Conservation (phyloP, 2,113 vertebrate species). For the Chascanopsetta lugubris region DNA sequence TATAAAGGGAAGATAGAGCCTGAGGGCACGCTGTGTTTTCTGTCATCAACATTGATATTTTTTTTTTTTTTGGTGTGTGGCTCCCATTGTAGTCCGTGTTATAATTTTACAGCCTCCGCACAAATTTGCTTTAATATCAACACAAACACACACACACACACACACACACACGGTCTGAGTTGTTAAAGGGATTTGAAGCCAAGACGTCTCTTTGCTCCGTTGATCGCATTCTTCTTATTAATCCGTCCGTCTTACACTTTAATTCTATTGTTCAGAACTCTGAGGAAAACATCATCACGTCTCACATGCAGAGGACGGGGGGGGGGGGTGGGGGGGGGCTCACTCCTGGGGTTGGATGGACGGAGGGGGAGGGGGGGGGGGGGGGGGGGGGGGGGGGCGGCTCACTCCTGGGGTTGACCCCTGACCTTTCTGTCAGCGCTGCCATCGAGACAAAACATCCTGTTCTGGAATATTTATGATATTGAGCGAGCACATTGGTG, state of each 20-base stretch:
- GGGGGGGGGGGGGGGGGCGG: too few species aligned
- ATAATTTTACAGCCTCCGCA: slow-evolving; percentile 5
- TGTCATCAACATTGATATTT: slow-evolving; percentile 31
- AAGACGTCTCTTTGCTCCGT: neutral
- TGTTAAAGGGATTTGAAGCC: slow-evolving; percentile 5
- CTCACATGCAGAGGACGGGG: slow-evolving; percentile 1
- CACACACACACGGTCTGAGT: neutral
- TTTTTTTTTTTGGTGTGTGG: too few species aligned
- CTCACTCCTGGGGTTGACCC: slow-evolving; percentile 26
- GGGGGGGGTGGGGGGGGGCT: too few species aligned
- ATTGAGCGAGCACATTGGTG: slow-evolving; percentile 29
- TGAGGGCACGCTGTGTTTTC: slow-evolving; percentile 12
- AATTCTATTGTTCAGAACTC: too few species aligned
- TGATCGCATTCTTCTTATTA: neutral
- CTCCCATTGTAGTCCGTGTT: slow-evolving; percentile 1
- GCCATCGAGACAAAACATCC: slow-evolving; percentile 2
- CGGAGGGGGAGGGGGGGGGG: too few species aligned
- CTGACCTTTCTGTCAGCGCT: slow-evolving; percentile 35
- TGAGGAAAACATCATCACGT: neutral
- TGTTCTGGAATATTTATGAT: slow-evolving; percentile 39
- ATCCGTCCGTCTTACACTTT: too few species aligned
- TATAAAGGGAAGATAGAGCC: slow-evolving; percentile 27
- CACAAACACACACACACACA: neutral
- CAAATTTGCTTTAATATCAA: slow-evolving; percentile 1
- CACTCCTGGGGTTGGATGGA: too few species aligned